Percentiles rank a stretch among this genome's conserved stretches.
Conservation (phyloP, 2,888 invertebrate species). For the Xestia ashworthii region DNA sequence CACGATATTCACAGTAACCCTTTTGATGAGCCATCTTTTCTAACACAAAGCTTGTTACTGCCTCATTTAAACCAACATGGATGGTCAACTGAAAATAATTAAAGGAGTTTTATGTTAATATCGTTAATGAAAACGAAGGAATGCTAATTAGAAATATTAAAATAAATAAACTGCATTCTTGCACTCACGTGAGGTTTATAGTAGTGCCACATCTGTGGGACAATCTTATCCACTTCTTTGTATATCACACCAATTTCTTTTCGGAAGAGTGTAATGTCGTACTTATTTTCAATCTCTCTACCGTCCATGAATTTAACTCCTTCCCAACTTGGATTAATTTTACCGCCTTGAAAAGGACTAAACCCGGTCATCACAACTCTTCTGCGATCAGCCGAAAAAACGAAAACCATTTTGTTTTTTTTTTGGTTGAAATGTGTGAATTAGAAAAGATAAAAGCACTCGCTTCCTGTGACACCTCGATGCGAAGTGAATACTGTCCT, state of each 20-base stretch:
- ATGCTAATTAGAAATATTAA: neutral
- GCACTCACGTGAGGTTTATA: constrained; percentile 49
- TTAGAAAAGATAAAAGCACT: neutral
- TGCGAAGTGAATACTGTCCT: neutral
- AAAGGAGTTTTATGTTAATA: neutral
- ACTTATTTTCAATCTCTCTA: neutral
- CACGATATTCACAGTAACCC: neutral
- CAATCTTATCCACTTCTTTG: neutral
- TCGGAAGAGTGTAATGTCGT: constrained; percentile 64
- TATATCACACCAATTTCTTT: constrained; percentile 68
- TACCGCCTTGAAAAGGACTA: constrained; percentile 93
- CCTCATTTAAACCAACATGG: constrained; percentile 3
- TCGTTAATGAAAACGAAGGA: neutral
- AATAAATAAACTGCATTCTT: neutral
- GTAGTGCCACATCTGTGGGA: neutral
- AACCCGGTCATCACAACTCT: constrained; percentile 93
- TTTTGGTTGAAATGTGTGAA: neutral
- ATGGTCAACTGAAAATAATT: constrained; percentile 14
- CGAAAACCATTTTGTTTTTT: neutral
- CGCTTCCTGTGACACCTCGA: neutral
- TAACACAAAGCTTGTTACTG: neutral
- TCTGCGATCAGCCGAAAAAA: constrained; percentile 7
- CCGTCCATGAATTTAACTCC: constrained; percentile 92
- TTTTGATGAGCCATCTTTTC: neutral
- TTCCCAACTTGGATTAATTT: constrained; percentile 95